Evolutionary conservation across 1,140 invertebrate genomes (phyloP).

Genomic region (Trichomalopsis sarcophagae): DNA sequence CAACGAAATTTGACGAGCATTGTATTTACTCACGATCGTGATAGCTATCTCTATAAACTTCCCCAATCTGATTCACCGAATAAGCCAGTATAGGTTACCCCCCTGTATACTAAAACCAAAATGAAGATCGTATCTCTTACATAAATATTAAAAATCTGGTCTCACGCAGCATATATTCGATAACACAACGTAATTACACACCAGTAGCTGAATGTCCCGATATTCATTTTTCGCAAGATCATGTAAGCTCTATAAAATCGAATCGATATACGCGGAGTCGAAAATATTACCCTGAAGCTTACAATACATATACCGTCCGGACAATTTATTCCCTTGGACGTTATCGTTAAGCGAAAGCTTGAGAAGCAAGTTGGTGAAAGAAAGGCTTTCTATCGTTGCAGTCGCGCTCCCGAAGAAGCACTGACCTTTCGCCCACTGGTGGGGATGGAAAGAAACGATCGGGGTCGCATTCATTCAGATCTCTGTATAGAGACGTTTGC

Average conservation of each 20-base stretch:
- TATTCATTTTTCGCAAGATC: not conserved
- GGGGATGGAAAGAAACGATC: slow-evolving; percentile 6
- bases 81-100: no score
- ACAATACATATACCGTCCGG: not conserved
- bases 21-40: no score
- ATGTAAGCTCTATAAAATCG: not conserved
- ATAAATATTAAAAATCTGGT: no score
- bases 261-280: not conserved
- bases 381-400: not conserved
- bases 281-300: not conserved
- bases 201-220: not conserved
- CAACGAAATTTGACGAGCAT: no score
- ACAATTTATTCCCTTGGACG: not conserved
- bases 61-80: no score
- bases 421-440: slow-evolving; percentile 26
- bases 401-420: slow-evolving; percentile 7
- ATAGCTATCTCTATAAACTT: no score
- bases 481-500: not conserved
- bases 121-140: no score
- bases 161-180: no score
- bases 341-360: not conserved
- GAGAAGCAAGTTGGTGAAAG: not conserved
- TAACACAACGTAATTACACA: not conserved
- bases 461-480: slow-evolving; percentile 39
- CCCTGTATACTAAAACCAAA: no score